Percentiles rank a stretch among this genome's conserved stretches.
Conservation (phyloP, 2,113 vertebrate genomes). For the Eulemur macaco region DNA sequence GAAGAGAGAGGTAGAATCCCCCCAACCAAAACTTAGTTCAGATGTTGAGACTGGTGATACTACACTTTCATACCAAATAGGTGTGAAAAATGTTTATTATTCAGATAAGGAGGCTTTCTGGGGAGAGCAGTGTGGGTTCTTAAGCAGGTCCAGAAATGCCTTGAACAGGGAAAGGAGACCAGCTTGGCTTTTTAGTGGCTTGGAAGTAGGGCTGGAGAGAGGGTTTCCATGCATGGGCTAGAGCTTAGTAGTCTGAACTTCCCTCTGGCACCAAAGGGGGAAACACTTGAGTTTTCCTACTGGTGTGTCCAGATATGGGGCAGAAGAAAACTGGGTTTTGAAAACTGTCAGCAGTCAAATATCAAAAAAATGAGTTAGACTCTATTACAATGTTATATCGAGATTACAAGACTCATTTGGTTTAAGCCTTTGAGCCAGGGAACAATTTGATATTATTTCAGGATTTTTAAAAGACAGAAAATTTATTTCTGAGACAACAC, state of each 20-base stretch:
- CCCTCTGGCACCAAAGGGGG: too few relatives aligned
- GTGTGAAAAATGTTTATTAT: not conserved
- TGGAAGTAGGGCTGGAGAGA: not conserved
- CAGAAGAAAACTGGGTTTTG: not conserved
- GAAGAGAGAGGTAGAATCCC: not conserved
- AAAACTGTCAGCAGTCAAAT: not conserved
- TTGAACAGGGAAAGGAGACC: not conserved
- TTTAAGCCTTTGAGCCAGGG: not conserved
- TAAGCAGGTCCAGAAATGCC: not conserved
- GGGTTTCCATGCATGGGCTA: not conserved
- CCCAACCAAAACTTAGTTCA: not conserved
- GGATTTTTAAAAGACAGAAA: constrained; percentile 13
- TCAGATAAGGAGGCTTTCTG: not conserved
- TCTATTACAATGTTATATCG: not conserved
- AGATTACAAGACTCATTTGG: not conserved
- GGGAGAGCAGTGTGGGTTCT: not conserved
- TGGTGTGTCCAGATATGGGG: not conserved
- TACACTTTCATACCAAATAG: not conserved
- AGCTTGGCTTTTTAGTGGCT: not conserved
- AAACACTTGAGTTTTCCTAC: not conserved
- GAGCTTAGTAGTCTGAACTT: not conserved
- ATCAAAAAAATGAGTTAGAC: not conserved
- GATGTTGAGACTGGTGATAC: not conserved
- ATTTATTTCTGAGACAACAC: not conserved
- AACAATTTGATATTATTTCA: not conserved